Evolutionary conservation across 2,113 vertebrate species (phyloP).

Genomic region (Pterophyllum scalare): DNA sequence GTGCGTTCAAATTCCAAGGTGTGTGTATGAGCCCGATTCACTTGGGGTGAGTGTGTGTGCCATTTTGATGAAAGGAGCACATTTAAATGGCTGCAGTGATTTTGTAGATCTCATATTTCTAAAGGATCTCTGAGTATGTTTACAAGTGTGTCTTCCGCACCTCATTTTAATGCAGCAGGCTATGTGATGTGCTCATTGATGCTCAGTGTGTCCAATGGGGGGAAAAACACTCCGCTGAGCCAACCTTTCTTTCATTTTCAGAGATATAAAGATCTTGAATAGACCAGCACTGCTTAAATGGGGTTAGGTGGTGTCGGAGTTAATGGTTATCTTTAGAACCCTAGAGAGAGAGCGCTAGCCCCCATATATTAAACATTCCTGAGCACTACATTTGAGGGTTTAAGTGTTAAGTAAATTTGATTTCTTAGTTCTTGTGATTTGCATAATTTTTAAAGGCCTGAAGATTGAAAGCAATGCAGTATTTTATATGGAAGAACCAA

Average conservation of each 20-base stretch:
- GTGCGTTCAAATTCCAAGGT: background rate
- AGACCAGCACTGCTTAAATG: background rate
- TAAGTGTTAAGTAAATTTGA: background rate
- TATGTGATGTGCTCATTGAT: conserved; percentile 3
- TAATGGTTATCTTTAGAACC: background rate
- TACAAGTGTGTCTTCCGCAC: background rate
- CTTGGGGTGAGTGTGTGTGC: background rate
- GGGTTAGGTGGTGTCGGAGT: background rate
- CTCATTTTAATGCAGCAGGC: background rate
- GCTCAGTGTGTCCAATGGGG: conserved; percentile 9
- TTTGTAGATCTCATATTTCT: conserved; percentile 9
- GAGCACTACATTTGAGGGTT: background rate
- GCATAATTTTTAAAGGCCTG: background rate
- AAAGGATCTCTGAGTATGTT: background rate
- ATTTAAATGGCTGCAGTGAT: conserved; percentile 1
- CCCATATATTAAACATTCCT: background rate
- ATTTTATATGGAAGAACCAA: background rate
- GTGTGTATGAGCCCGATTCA: background rate
- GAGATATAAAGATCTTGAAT: background rate
- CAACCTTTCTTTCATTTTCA: conserved; percentile 2
- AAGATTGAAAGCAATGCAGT: background rate
- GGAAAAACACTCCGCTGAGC: background rate
- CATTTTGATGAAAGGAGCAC: background rate
- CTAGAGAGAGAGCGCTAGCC: background rate
- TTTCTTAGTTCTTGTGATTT: background rate